Conservation (phyloP, 2,113 vertebrate genomes). For the Burhinus oedicnemus region DNA sequence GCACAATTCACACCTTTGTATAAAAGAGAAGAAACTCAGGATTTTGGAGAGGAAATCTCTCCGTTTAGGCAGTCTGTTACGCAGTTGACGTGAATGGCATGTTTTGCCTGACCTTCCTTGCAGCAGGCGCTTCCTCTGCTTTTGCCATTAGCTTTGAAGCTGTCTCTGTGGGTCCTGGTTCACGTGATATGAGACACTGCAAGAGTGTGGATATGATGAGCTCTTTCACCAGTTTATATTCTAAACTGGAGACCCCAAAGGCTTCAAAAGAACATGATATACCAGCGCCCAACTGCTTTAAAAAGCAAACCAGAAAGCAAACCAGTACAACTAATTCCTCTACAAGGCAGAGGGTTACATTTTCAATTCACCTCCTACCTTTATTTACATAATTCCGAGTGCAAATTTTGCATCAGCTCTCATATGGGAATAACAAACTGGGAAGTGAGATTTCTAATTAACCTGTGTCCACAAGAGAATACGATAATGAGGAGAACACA, state of each 20-base stretch:
- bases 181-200: background rate
- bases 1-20: background rate
- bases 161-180: background rate
- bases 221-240: background rate
- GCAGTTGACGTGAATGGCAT: background rate
- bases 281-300: background rate
- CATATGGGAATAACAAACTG: conserved; percentile 9
- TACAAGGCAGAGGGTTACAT: background rate
- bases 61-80: background rate
- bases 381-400: conserved; percentile 42
- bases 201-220: background rate
- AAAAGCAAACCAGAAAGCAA: background rate
- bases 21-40: background rate
- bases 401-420: background rate
- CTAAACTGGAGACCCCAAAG: background rate
- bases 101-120: background rate
- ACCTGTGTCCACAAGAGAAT: conserved; percentile 18
- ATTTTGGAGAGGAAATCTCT: background rate
- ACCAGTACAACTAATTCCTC: background rate
- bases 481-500: background rate
- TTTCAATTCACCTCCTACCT: background rate
- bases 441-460: conserved; percentile 56
- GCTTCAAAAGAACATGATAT: background rate
- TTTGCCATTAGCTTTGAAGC: background rate
- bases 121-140: background rate